phyloP scores from a whole-genome alignment of 2,888 invertebrate genomes.

The Agrotis ipsilon region DNA sequence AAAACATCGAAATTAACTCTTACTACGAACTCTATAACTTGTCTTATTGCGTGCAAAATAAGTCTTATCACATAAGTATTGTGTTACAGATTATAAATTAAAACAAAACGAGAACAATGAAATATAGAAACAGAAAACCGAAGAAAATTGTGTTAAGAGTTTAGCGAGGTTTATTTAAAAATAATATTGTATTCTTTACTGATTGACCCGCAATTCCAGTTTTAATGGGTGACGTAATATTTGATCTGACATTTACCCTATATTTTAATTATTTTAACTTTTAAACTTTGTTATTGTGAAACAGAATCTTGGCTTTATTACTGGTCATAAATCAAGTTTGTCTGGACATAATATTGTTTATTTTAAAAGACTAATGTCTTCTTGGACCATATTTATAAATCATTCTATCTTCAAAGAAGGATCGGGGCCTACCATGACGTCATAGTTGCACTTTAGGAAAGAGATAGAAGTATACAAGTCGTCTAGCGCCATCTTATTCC shows the following conservation, averaged over 20 bases:
- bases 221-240: slow-evolving; percentile 36
- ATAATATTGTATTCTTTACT: slow-evolving; percentile 17
- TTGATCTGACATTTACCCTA: slow-evolving; percentile 47
- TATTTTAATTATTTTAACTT: slow-evolving; percentile 40
- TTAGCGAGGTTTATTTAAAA: too few relatives aligned
- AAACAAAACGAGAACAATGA: slow-evolving; percentile 17
- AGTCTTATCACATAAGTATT: slow-evolving; percentile 2
- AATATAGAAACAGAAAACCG: slow-evolving; percentile 3
- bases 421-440: too few relatives aligned
- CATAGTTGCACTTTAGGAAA: too few relatives aligned
- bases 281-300: slow-evolving; percentile 10
- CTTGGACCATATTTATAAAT: background rate
- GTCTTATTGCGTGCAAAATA: background rate
- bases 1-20: background rate
- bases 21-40: background rate
- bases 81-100: slow-evolving; percentile 19
- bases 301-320: background rate
- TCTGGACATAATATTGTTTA: background rate
- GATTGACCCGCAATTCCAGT: slow-evolving; percentile 42
- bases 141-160: background rate
- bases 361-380: background rate
- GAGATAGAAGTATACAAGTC: too few relatives aligned
- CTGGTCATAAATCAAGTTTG: background rate
- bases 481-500: too few relatives aligned
- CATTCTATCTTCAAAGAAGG: background rate